Conservation (phyloP, 2,113 vertebrate species). For the Cynopterus brachyotis region DNA sequence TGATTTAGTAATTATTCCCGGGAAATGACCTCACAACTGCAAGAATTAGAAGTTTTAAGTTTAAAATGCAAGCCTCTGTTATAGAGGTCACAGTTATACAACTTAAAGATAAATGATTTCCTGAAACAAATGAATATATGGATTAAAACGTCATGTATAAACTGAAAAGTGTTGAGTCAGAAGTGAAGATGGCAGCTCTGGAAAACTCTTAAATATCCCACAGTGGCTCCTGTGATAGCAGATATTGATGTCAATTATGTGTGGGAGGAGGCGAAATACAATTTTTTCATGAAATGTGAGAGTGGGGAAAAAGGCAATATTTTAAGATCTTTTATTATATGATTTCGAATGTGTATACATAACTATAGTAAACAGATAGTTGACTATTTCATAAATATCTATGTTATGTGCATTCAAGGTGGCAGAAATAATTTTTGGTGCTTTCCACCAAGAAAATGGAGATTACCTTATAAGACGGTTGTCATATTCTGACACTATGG, state of each 20-base stretch:
- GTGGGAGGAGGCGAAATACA: not conserved
- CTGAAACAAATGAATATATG: not conserved
- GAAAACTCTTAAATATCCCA: not conserved
- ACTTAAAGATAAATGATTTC: not conserved
- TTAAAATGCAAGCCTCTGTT: not conserved
- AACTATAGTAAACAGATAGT: not conserved
- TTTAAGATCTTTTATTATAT: not conserved
- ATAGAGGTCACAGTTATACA: not conserved
- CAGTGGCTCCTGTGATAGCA: not conserved
- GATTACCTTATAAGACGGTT: not conserved
- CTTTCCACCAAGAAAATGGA: not conserved
- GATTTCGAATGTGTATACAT: not conserved
- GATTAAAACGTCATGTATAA: not conserved
- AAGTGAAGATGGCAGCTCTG: not conserved
- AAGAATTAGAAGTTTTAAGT: not conserved
- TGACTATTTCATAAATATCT: not conserved
- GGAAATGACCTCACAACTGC: not conserved
- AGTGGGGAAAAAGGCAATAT: not conserved
- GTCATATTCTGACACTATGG: not conserved
- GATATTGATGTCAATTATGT: not conserved
- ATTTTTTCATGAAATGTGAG: not conserved
- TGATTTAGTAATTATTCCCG: not conserved
- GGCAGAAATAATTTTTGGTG: slow-evolving; percentile 4
- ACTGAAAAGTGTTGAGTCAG: not conserved
- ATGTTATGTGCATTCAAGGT: not conserved